These are phyloP conservation scores for Noctuana brunneofusca DNA, from an alignment of 2,888 invertebrate genomes.

Conservation along the genomic window DNA sequence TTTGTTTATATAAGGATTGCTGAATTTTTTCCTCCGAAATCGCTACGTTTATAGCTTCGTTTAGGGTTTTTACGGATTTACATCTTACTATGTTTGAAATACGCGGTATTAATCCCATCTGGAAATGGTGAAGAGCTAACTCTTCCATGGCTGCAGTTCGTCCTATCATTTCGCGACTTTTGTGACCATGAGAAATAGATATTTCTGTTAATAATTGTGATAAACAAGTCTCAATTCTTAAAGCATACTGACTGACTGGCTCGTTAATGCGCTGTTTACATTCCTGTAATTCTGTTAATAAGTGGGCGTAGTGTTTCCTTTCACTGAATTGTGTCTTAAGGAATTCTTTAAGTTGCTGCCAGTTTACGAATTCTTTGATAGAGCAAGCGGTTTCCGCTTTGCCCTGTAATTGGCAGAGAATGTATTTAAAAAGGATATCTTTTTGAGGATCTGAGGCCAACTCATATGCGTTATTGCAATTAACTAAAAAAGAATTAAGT, in stretches of 20 bases:
- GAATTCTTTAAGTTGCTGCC: slow-evolving; percentile 3
- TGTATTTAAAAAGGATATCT: slow-evolving; percentile 12
- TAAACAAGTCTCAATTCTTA: slow-evolving; percentile 37
- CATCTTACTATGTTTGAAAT: slow-evolving; percentile 22
- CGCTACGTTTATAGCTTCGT: slow-evolving; percentile 27
- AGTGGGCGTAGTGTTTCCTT: neutral
- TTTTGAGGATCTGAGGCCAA: neutral
- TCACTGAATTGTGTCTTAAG: slow-evolving; percentile 23
- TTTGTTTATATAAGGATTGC: neutral
- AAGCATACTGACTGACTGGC: slow-evolving; percentile 38
- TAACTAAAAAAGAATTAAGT: slow-evolving; percentile 7
- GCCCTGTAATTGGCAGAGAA: neutral
- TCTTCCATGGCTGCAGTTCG: slow-evolving; percentile 23
- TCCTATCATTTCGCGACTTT: slow-evolving; percentile 5
- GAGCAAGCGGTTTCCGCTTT: slow-evolving; percentile 12
- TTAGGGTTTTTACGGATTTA: neutral
- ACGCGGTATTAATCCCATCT: slow-evolving; percentile 1
- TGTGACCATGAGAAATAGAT: slow-evolving; percentile 2
- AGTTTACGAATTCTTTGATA: slow-evolving; percentile 6
- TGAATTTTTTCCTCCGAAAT: slow-evolving; percentile 20
- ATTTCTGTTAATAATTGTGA: neutral
- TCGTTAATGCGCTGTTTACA: slow-evolving; percentile 33
- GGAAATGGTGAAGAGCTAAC: slow-evolving; percentile 22
- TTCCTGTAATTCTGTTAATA: slow-evolving; percentile 29
- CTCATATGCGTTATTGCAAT: slow-evolving; percentile 5